phyloP scores from a whole-genome alignment of 2,797 vertebrate species.

The Poeciliopsis gracilis region DNA sequence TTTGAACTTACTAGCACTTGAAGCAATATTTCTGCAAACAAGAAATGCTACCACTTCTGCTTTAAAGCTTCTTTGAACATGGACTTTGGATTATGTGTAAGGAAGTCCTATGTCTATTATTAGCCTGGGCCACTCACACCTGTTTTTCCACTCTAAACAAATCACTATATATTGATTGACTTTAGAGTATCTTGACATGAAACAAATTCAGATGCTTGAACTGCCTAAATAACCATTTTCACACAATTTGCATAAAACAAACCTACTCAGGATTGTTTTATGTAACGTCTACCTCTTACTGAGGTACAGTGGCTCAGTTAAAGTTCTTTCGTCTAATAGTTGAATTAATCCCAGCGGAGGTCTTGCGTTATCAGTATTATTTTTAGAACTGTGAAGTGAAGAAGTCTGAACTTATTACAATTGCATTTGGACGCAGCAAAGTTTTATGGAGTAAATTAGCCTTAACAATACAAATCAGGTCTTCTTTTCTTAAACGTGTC shows the following conservation, averaged over 20 bases:
- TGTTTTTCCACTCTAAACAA: background rate
- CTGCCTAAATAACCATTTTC: background rate
- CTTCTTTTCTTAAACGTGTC: background rate
- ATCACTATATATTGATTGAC: background rate
- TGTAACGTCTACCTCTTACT: background rate
- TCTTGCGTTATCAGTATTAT: background rate
- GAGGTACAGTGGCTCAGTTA: background rate
- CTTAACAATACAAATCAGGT: background rate
- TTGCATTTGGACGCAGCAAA: background rate
- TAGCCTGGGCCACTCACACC: background rate
- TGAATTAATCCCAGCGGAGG: background rate
- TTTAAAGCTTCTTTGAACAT: conserved; percentile 11
- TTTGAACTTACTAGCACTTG: background rate
- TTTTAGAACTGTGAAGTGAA: background rate
- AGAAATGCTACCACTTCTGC: conserved; percentile 22
- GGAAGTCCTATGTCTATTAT: conserved; percentile 3
- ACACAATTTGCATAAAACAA: background rate
- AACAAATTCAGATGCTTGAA: background rate
- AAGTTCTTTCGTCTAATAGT: background rate
- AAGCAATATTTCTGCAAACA: conserved; percentile 7
- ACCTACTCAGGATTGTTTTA: background rate
- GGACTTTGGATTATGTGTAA: conserved; percentile 19
- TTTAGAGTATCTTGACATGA: background rate
- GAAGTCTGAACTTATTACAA: background rate
- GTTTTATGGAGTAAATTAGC: background rate